Conservation (phyloP, 2,113 vertebrate genomes). For the Odobenus rosmarus region DNA sequence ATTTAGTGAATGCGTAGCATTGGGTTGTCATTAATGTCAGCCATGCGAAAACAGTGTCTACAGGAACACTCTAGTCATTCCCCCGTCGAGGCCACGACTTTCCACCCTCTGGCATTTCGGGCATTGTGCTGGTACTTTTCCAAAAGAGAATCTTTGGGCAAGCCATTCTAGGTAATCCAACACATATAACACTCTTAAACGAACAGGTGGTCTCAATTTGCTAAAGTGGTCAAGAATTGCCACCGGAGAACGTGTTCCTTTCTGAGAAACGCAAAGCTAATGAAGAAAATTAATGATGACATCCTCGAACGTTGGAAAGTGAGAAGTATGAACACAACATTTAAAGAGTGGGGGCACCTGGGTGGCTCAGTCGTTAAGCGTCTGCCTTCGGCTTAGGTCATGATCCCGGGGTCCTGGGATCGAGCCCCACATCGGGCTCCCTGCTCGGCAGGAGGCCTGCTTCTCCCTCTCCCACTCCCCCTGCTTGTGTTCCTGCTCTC, state of each 20-base stretch:
- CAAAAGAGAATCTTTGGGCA: constrained; percentile 5
- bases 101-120: constrained; percentile 30
- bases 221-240: not conserved
- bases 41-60: constrained; percentile 71
- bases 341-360: not conserved
- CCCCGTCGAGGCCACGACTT: constrained; percentile 14
- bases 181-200: not conserved
- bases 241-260: not conserved
- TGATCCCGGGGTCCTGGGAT: no score
- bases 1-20: constrained; percentile 11
- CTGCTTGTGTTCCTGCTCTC: no score
- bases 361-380: no score
- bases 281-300: not conserved
- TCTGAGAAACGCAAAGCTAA: not conserved
- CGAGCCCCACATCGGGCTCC: no score
- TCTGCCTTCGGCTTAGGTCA: no score
- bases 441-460: no score
- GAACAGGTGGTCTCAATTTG: not conserved
- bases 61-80: not conserved
- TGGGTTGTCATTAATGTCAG: constrained; percentile 77
- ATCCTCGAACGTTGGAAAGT: not conserved
- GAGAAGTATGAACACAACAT: not conserved
- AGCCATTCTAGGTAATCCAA: not conserved
- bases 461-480: no score
- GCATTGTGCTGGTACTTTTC: constrained; percentile 19